Evolutionary conservation across 2,113 vertebrate genomes (phyloP).

Genomic region (Hucho hucho): DNA sequence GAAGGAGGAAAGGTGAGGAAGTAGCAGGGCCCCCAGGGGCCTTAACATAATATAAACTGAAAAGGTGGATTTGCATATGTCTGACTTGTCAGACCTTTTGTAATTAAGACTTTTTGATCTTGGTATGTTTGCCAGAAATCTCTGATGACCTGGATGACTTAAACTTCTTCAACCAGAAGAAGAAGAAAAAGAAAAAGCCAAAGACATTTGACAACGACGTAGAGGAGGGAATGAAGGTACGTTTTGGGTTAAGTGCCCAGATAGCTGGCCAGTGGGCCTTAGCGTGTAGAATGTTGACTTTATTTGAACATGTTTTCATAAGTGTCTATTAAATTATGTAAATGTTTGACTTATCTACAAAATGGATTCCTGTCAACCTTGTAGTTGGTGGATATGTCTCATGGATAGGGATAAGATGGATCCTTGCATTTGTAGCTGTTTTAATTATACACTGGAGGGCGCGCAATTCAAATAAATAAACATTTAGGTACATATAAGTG

Average conservation of each 20-base stretch:
- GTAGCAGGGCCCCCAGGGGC: slow-evolving; percentile 60
- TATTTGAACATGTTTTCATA: not conserved
- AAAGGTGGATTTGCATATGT: no score
- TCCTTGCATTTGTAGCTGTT: no score
- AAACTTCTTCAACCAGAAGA: slow-evolving; percentile 87
- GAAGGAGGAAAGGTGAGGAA: slow-evolving; percentile 85
- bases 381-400: no score
- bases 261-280: no score
- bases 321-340: not conserved
- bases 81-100: no score
- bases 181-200: slow-evolving; percentile 8
- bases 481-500: no score
- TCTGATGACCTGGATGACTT: slow-evolving; percentile 83
- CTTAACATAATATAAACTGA: no score
- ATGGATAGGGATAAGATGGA: no score
- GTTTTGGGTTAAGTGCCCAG: slow-evolving; percentile 35
- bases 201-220: slow-evolving; percentile 85
- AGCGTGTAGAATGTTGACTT: not conserved
- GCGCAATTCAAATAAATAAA: no score
- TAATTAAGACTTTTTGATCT: not conserved
- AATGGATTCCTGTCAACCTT: no score
- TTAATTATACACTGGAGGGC: no score
- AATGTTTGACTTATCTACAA: no score
- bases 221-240: slow-evolving; percentile 93
- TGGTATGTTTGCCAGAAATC: slow-evolving; percentile 75